Evolutionary conservation across 2,113 vertebrate species (phyloP).

Genomic region (Hirundichthys speculiger): DNA sequence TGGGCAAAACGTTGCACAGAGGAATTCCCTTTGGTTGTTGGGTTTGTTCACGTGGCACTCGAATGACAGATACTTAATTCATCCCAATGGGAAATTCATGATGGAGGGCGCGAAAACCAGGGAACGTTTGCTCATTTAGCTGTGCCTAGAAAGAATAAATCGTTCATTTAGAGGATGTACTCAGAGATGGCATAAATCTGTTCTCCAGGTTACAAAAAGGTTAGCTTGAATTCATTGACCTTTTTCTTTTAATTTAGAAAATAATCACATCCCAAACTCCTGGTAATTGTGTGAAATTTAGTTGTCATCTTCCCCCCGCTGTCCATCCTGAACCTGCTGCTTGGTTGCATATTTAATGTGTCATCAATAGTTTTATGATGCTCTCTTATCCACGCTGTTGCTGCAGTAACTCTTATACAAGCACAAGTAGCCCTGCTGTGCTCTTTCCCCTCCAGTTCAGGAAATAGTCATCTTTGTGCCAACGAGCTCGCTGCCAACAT

Average conservation of each 20-base stretch:
- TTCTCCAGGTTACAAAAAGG: not conserved
- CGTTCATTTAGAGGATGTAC: not conserved
- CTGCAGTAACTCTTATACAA: conserved; percentile 8
- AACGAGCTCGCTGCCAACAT: conserved; percentile 20
- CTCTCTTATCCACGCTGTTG: conserved; percentile 20
- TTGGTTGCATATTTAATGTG: not conserved
- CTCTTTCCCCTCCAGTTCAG: conserved; percentile 12
- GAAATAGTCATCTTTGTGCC: conserved; percentile 22
- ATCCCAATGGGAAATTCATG: too few relatives aligned
- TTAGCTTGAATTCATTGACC: not conserved
- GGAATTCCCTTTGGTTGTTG: not conserved
- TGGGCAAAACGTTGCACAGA: not conserved
- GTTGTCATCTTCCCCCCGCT: too few relatives aligned
- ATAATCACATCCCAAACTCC: conserved; percentile 6
- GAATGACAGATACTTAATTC: too few relatives aligned
- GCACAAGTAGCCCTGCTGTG: conserved; percentile 5
- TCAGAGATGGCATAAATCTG: not conserved
- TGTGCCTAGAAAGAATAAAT: not conserved
- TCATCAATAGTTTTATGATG: conserved; percentile 3
- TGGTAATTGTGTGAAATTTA: conserved; percentile 13
- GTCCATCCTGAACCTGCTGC: conserved; percentile 2
- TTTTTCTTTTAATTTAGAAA: not conserved
- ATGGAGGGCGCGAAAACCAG: too few relatives aligned
- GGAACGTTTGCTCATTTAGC: not conserved
- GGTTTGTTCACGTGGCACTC: not conserved